Percentiles rank a stretch among this genome's conserved stretches.
Conservation (phyloP, 2,113 vertebrate species). For the Mola mola region DNA sequence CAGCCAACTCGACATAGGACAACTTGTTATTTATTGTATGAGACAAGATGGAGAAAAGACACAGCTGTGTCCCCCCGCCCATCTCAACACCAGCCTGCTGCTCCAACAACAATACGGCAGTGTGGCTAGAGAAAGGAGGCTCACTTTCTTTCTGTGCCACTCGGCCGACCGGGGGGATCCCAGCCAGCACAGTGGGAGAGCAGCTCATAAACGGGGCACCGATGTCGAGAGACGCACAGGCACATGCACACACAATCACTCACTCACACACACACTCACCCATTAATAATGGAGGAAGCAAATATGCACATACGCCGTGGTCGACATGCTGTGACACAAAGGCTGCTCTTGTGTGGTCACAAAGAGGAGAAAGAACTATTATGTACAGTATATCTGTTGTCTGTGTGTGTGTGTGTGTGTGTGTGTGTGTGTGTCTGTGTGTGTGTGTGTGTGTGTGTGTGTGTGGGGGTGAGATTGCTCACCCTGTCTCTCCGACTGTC, state of each 20-base stretch:
- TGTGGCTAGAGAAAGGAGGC: conserved; percentile 30
- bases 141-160: conserved; percentile 14
- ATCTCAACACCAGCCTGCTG: conserved; percentile 17
- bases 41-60: conserved; percentile 34
- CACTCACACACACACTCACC: conserved; percentile 9
- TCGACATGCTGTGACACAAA: conserved; percentile 44
- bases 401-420: conserved; percentile 1
- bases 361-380: neutral
- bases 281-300: conserved; percentile 39
- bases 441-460: neutral
- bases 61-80: neutral
- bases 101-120: conserved; percentile 45
- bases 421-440: conserved; percentile 12
- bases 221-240: conserved; percentile 45
- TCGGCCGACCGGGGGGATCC: conserved; percentile 9
- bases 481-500: neutral
- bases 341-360: conserved; percentile 50
- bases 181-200: conserved; percentile 49
- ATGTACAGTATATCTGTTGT: no score
- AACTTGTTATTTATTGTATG: conserved; percentile 50
- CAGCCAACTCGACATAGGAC: conserved; percentile 14
- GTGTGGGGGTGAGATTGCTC: neutral
- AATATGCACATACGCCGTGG: conserved; percentile 42
- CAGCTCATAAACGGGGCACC: conserved; percentile 36
- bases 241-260: conserved; percentile 16